Base-by-base conservation (phyloP, 2,888 invertebrate species). In the Apotomis turbidana region DNA sequence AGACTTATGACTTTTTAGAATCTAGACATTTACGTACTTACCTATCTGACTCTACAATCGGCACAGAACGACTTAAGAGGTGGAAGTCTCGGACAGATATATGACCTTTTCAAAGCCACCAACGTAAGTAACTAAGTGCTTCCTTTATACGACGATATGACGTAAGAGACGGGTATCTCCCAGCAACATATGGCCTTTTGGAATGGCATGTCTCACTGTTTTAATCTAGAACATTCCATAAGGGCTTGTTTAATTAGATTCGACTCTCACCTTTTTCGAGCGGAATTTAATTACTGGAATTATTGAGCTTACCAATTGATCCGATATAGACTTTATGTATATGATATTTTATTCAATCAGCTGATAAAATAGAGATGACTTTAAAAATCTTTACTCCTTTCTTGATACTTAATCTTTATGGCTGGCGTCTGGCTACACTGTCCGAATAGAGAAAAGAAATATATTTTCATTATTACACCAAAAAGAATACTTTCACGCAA, bases 201-300 rank as follows among this genome's bases (percentile, higher is more conserved):
- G 4, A 9, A 9, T 36, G 38, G n/a, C 12, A 46, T 54, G 6
- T 44, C 44, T 15, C 9, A 8, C 36, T 46, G 66, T 46, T 66
- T 49, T 49, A 49, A 49, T 49, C 66, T 66, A 66, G 55, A 57
- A 66, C 66, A 66, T 66, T 57, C 57, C 57, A 36, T 57, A 57
- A 57, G 55, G 66, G 55, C 55, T 66, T 27, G 44, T 57, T 66
- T 66, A 66, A 66, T 66, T 66, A 66, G 57, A 66, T 66, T 55
- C 9, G 57, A 44, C 44, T 46, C 44, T 46, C n/a, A 64, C 41
- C 49, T 66, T 66, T 57, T 46, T 57, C 55, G 13, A 66, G n/a
- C n/a, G 27, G 66, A 66, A 66, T 57, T 66, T 66, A 27, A 64
- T 55, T 64, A 55, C 9, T 41, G 3, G 64, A 66, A 27, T 57